Evolutionary conservation across 2,113 vertebrate genomes (phyloP).

Genomic region (Azemiops feae): DNA sequence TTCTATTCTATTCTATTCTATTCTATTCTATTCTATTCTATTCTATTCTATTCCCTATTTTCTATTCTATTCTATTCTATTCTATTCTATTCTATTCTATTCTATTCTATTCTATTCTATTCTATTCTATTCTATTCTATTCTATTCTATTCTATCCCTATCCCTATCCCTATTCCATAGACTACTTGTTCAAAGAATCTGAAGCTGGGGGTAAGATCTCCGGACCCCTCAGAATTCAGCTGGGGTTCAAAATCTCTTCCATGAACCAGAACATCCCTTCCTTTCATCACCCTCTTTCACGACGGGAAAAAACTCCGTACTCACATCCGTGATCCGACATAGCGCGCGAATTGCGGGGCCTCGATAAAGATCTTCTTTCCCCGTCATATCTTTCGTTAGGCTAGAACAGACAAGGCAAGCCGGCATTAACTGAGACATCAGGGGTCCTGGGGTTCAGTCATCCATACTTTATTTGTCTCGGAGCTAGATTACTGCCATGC

Average conservation of each 20-base stretch:
- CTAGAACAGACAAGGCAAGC: slow-evolving; percentile 63
- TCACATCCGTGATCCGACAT: slow-evolving; percentile 96
- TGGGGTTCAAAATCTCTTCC: neutral
- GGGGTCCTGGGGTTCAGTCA: neutral
- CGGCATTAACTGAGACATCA: neutral
- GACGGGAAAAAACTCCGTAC: slow-evolving; percentile 11
- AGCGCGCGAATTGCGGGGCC: slow-evolving; percentile 95
- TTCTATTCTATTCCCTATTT: no score
- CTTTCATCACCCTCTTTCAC: rapidly evolving
- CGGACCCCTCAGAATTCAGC: no score
- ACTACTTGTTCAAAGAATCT: neutral
- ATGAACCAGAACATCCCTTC: neutral
- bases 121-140: no score
- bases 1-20: no score
- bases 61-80: no score
- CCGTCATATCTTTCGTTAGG: slow-evolving; percentile 98
- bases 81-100: no score
- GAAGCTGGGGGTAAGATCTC: neutral
- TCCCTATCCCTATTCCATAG: no score
- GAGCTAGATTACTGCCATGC: neutral
- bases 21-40: no score
- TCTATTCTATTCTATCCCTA: no score
- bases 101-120: no score
- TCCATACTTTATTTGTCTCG: neutral
- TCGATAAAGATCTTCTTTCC: slow-evolving; percentile 94